phyloP scores from a whole-genome alignment of 2,888 invertebrate species.

The Chrysopilus asiliformis region DNA sequence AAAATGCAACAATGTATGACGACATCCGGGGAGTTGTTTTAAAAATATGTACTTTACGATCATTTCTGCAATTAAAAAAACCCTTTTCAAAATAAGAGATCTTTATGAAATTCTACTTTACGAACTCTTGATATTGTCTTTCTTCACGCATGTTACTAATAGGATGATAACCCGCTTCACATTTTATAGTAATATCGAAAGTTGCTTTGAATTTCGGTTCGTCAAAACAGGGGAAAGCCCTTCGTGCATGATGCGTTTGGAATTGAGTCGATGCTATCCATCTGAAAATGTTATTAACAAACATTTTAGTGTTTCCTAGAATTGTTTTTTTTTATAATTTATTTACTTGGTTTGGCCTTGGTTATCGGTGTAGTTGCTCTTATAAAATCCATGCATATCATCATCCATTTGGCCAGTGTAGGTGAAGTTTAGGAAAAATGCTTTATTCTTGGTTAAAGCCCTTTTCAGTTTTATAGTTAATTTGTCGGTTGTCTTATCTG shows the following conservation, averaged over 20 bases:
- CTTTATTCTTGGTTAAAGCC: slow-evolving; percentile 22
- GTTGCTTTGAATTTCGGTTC: slow-evolving; percentile 58
- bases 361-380: slow-evolving; percentile 30
- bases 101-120: background rate
- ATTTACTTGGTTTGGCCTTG: slow-evolving; percentile 27
- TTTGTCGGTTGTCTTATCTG: slow-evolving; percentile 28
- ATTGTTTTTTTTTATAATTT: too few species aligned
- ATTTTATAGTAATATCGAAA: slow-evolving; percentile 39
- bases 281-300: too few species aligned
- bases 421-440: slow-evolving; percentile 37
- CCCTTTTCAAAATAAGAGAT: background rate
- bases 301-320: too few species aligned
- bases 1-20: slow-evolving; percentile 66
- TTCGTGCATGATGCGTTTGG: slow-evolving; percentile 50
- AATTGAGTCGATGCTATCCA: slow-evolving; percentile 58
- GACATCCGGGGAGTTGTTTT: slow-evolving; percentile 50
- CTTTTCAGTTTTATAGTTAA: slow-evolving; percentile 32
- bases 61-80: too few species aligned
- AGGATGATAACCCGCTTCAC: slow-evolving; percentile 23
- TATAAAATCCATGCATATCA: slow-evolving; percentile 41
- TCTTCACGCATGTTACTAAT: slow-evolving; percentile 22
- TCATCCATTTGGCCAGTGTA: slow-evolving; percentile 41
- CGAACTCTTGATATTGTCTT: background rate
- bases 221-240: slow-evolving; percentile 68
- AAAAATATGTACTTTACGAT: too few species aligned